Percentiles rank a stretch among this genome's conserved stretches.
Evolutionary conservation across 2,888 invertebrate species (phyloP).

Genomic region (Venustoraphidia nigricollis): DNA sequence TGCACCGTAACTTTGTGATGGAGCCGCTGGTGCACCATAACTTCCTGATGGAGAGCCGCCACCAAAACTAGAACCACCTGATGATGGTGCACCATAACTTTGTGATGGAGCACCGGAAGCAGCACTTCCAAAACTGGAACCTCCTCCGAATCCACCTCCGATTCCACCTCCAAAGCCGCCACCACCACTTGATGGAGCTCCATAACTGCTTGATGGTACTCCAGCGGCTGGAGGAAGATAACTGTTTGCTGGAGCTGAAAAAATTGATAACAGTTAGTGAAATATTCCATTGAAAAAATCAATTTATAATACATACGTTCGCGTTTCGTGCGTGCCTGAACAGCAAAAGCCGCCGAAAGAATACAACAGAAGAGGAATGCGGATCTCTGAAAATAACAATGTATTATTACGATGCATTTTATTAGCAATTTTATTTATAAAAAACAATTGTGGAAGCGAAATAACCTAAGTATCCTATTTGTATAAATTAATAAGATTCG

Average conservation of each 20-base stretch:
- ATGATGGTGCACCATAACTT: constrained; percentile 24
- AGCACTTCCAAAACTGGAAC: too few species aligned
- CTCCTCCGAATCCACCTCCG: background rate
- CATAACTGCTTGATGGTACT: constrained; percentile 14
- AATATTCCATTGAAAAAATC: background rate
- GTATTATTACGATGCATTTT: too few species aligned
- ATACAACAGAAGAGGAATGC: constrained; percentile 23
- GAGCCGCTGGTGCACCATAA: constrained; percentile 27
- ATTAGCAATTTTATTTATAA: too few species aligned
- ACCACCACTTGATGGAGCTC: constrained; percentile 6
- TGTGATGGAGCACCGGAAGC: constrained; percentile 16
- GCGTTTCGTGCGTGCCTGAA: constrained; percentile 20
- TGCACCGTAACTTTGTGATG: constrained; percentile 38
- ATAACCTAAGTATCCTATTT: too few species aligned
- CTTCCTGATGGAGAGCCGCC: constrained; percentile 8
- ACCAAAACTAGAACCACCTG: constrained; percentile 10
- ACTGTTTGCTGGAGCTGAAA: constrained; percentile 9
- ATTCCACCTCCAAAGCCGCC: background rate
- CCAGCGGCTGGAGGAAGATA: constrained; percentile 11
- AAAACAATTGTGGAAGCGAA: too few species aligned
- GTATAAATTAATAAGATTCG: too few species aligned
- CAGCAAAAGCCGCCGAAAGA: constrained; percentile 25
- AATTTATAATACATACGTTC: constrained; percentile 12
- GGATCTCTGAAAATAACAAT: background rate
- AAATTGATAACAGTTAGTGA: background rate